Evolutionary conservation across 2,797 vertebrate species (phyloP), one percentile per base, ranked within the genome.

Genomic region (Argyrosomus regius): DNA sequence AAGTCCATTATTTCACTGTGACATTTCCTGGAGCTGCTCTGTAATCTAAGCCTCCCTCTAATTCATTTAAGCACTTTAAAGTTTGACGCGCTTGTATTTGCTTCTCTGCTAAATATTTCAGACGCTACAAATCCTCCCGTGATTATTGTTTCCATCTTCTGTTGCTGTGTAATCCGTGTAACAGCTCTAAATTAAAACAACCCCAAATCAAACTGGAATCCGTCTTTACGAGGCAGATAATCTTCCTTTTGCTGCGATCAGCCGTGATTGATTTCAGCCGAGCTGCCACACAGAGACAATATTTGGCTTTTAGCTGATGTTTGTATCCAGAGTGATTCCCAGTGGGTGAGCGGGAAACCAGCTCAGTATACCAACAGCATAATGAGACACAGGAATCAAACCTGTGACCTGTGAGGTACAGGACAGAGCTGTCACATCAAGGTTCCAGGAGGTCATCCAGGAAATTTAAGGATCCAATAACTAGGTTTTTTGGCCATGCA

Each of bases 61-160:
- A 81, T 72, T 73, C 60, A 81, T 57, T 78, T 65, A 70, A 79
- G 62, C 53, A 57, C 77, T 74, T 80, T 11, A 62, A 75, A 68
- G 65, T 84, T 67, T 65, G 1, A 63, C 39, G 68, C 4, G n/a
- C 54, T 79, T 73, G 71, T 61, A 66, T 79, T 61, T 65, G 48
- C 72, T 46, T 53, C 69, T 71, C 72, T 72, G 77, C 67, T 81
- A 58, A 83, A 83, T 81, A 83, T 88, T 83, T 86, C 71, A 81
- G 71, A 72, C 0, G 13, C 22, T 26, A 59, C 69, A 80, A 78
- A 89, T 85, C 77, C 72, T 69, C 56, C 18, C 0, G 59, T 28
- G 66, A 48, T 75, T 45, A 31, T 72, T 75, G 73, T 49, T 28
- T 62, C 45, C 56, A 17, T 59, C 70, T 31, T 71, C 52, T 43